Base-by-base conservation (phyloP, 2,797 vertebrate species). In the Psittacula derbiana region DNA sequence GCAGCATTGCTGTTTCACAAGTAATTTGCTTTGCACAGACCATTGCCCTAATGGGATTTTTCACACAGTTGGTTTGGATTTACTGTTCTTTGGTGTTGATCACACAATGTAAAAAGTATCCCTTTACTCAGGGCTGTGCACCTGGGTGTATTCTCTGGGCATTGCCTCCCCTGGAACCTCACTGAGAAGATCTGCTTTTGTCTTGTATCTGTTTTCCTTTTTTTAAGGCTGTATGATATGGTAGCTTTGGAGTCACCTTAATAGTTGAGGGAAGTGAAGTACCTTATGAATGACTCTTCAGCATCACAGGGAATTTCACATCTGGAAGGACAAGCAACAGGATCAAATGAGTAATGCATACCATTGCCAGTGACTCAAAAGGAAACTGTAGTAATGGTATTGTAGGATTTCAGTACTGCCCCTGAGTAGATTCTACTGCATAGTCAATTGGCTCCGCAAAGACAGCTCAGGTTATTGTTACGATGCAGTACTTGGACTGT, bases 351-450 rank as follows among this genome's bases (percentile, higher is more conserved):
- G 85, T 90, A 80, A 83, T 66, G 75, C 87, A 38, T 94, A 80
- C 86, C 71, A 31, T 53, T 88, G 57, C 46, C n/a, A 41, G 52
- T 90, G 95, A 94, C 92, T 96, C 85, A 90, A 65, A 86, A 83
- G 85, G 92, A 92, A 96, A 36, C 57, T 23, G 27, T 66, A 84
- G 82, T 75, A 81, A 66, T 47, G 46, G 25, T 53, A 11, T 12
- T 62, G 75, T 72, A 70, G 55, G 55, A 83, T 80, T 44, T 5
- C 5, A n/a, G 55, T 91, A 38, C 52, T 92, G 89, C 85, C 50
- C 30, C 66, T 61, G 80, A 66, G 73, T 92, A 69, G 58, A n/a
- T 90, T 62, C 40, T 93, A 60, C 82, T 72, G 33, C 60, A 16
- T 44, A 36, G 64, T 49, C 31, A 46, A 60, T 67, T 92, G 70